Evolutionary conservation across 2,888 invertebrate genomes (phyloP).

Genomic region (Stictocephala bisonia): DNA sequence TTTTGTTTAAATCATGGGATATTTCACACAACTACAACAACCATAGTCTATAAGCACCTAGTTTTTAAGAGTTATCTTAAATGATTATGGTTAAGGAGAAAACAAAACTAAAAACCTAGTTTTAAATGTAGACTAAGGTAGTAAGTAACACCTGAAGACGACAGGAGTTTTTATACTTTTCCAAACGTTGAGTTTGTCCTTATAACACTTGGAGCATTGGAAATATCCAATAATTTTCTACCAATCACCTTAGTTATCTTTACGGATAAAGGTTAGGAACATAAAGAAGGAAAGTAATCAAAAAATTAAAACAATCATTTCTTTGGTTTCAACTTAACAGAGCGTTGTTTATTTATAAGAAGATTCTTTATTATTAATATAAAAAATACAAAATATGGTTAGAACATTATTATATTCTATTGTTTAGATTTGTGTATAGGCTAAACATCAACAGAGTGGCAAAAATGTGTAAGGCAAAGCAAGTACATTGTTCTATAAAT

Average conservation of each 20-base stretch:
- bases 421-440: constrained; percentile 17
- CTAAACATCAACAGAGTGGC: constrained; percentile 33
- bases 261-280: not conserved
- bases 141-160: no score
- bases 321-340: constrained; percentile 42
- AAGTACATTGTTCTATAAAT: not conserved
- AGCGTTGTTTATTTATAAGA: constrained; percentile 31
- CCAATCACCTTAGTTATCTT: not conserved
- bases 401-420: constrained; percentile 32
- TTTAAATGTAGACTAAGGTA: no score
- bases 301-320: not conserved
- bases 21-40: no score
- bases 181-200: no score
- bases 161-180: no score
- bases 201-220: no score
- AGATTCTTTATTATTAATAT: constrained; percentile 36
- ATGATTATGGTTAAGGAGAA: no score
- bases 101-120: no score
- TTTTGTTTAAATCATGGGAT: no score
- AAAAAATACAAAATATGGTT: constrained; percentile 40
- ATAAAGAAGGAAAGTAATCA: not conserved
- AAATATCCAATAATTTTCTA: not conserved
- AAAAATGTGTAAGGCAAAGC: constrained; percentile 4
- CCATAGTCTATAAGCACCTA: no score
- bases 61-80: no score